Conservation (phyloP, 2,113 vertebrate genomes). For the Prionailurus bengalensis region DNA sequence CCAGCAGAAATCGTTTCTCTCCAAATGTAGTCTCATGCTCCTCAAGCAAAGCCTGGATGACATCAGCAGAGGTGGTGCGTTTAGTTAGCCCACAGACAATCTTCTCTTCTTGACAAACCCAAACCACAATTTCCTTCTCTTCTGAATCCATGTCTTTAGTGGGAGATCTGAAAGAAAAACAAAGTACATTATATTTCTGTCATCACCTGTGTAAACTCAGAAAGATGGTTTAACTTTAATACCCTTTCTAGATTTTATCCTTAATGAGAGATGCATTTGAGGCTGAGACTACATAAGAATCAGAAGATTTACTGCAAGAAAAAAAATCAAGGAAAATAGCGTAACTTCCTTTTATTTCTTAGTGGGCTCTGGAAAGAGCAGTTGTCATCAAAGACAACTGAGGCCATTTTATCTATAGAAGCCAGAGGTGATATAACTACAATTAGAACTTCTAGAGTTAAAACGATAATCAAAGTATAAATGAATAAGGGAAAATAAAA, state of each 20-base stretch:
- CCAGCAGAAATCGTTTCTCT: constrained; percentile 91
- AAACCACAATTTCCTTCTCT: constrained; percentile 95
- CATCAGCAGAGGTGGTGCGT: constrained; percentile 94
- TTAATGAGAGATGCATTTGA: background rate
- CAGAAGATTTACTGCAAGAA: background rate
- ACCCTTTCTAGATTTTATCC: background rate
- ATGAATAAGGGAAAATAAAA: background rate
- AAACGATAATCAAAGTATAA: background rate
- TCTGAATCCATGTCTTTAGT: constrained; percentile 90
- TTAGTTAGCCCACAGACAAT: constrained; percentile 96
- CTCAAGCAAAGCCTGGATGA: constrained; percentile 95
- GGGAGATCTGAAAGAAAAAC: constrained; percentile 88
- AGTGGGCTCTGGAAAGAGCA: background rate
- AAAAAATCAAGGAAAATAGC: background rate
- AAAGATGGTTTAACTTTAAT: constrained; percentile 58
- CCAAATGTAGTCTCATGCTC: constrained; percentile 92
- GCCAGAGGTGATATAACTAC: background rate
- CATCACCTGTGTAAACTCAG: constrained; percentile 58
- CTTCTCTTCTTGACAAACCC: constrained; percentile 96
- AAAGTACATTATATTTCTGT: constrained; percentile 56
- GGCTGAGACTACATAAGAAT: background rate
- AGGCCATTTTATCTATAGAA: constrained; percentile 3
- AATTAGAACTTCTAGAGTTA: background rate
- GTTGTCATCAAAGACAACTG: background rate
- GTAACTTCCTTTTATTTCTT: background rate